Conservation (phyloP, 37 sponge, comb jelly and placozoan species). For the Agelas oroides region DNA sequence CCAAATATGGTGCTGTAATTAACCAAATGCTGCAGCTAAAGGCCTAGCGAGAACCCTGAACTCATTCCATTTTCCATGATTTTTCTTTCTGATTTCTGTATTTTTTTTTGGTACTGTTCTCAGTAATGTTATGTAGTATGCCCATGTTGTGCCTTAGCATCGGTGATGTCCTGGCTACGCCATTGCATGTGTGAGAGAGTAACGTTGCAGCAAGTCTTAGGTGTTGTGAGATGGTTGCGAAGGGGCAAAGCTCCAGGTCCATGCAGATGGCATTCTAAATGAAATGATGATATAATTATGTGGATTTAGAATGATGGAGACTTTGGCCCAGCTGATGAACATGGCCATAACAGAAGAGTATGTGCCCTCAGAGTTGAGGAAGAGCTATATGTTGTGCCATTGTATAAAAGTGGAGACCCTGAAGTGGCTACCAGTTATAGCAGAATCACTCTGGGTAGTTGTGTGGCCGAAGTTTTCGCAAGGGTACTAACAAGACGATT, state of each 20-base stretch:
- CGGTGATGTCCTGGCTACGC: too few relatives aligned
- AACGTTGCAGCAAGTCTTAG: constrained; percentile 12
- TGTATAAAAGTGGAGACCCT: constrained; percentile 15
- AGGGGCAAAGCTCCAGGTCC: constrained; percentile 8
- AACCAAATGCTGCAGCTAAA: too few relatives aligned
- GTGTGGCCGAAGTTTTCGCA: constrained; percentile 21
- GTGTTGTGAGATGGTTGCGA: constrained; percentile 11
- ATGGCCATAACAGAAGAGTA: background rate
- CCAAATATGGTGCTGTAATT: too few relatives aligned
- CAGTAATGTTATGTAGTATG: too few relatives aligned
- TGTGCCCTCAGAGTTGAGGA: constrained; percentile 23
- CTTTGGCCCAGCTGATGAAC: constrained; percentile 5
- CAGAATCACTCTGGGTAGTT: constrained; percentile 7
- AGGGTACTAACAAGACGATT: constrained; percentile 2
- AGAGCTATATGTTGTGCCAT: constrained; percentile 10
- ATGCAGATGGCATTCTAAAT: constrained; percentile 1
- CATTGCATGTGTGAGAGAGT: too few relatives aligned
- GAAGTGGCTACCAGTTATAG: constrained; percentile 13
- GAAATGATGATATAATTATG: constrained; percentile 20
- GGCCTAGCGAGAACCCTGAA: too few relatives aligned
- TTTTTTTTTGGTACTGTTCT: too few relatives aligned
- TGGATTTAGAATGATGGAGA: constrained; percentile 11
- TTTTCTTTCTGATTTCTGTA: too few relatives aligned
- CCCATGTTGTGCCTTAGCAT: too few relatives aligned
- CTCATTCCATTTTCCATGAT: too few relatives aligned